These are phyloP conservation scores for Magallana ariakensis DNA, from an alignment of 1,140 invertebrate genomes.

Conservation along the genomic window DNA sequence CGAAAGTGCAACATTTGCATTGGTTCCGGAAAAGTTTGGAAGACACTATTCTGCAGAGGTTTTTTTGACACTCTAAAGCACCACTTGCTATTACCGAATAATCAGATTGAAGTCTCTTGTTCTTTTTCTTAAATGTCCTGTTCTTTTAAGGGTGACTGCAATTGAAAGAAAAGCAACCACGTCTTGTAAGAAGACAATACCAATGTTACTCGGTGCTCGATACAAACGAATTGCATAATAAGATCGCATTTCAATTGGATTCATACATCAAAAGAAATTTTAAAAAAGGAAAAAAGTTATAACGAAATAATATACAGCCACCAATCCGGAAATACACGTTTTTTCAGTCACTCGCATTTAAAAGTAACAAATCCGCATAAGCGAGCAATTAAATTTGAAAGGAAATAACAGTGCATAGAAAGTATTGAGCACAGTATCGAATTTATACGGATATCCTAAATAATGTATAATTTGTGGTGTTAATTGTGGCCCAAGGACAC, in stretches of 20 bases:
- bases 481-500: constrained; percentile 13
- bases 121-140: constrained; percentile 28
- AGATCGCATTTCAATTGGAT: constrained; percentile 23
- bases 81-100: constrained; percentile 31
- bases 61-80: constrained; percentile 1
- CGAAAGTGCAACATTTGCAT: neutral
- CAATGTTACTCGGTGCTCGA: neutral
- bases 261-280: constrained; percentile 22
- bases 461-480: too few species aligned
- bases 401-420: neutral
- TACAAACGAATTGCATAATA: constrained; percentile 25
- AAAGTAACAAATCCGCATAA: neutral
- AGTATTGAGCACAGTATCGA: neutral
- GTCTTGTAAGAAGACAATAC: constrained; percentile 6
- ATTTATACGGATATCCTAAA: constrained; percentile 4
- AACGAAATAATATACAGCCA: neutral
- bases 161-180: neutral
- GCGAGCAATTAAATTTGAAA: constrained; percentile 11
- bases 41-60: neutral
- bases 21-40: neutral
- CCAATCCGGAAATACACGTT: constrained; percentile 18
- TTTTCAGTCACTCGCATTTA: neutral
- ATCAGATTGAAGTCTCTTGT: constrained; percentile 34
- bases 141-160: constrained; percentile 24
- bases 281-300: neutral